phyloP scores from a whole-genome alignment of 2,113 vertebrate genomes.

The Epinephelus fuscoguttatus region DNA sequence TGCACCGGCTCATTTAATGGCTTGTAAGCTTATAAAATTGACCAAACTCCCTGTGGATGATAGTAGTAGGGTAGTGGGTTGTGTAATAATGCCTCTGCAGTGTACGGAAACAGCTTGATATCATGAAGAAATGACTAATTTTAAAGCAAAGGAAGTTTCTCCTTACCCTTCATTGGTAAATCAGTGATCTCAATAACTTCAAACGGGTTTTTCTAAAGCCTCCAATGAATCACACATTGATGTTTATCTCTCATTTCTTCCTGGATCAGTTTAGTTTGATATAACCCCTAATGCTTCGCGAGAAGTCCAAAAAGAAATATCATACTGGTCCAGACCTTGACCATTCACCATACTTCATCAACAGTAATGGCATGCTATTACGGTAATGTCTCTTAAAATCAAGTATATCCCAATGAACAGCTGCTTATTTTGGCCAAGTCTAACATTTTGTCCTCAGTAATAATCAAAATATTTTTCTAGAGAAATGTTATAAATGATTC shows the following conservation, averaged over 20 bases:
- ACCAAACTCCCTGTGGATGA: slow-evolving; percentile 23
- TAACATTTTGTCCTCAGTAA: neutral
- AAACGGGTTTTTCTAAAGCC: neutral
- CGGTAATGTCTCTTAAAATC: slow-evolving; percentile 19
- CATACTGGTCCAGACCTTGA: neutral
- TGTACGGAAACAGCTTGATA: slow-evolving; percentile 30
- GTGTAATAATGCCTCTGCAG: neutral
- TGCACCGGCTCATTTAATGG: slow-evolving; percentile 26
- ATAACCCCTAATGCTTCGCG: too few relatives aligned
- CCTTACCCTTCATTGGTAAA: neutral
- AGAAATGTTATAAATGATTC: slow-evolving; percentile 29
- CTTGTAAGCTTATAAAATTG: slow-evolving; percentile 15
- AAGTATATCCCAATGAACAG: slow-evolving; percentile 6
- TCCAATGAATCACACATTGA: neutral
- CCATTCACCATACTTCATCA: slow-evolving; percentile 12
- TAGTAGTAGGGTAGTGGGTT: neutral
- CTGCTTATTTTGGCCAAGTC: slow-evolving; percentile 43
- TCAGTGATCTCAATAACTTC: neutral
- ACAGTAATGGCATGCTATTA: neutral
- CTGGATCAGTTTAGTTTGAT: neutral
- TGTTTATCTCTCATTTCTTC: slow-evolving; percentile 6
- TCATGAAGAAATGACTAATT: slow-evolving; percentile 11
- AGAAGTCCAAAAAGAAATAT: neutral
- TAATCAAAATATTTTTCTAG: slow-evolving; percentile 42
- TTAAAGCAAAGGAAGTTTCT: slow-evolving; percentile 11